Conservation (phyloP, 1,140 invertebrate genomes). For the Drosophila persimilis region DNA sequence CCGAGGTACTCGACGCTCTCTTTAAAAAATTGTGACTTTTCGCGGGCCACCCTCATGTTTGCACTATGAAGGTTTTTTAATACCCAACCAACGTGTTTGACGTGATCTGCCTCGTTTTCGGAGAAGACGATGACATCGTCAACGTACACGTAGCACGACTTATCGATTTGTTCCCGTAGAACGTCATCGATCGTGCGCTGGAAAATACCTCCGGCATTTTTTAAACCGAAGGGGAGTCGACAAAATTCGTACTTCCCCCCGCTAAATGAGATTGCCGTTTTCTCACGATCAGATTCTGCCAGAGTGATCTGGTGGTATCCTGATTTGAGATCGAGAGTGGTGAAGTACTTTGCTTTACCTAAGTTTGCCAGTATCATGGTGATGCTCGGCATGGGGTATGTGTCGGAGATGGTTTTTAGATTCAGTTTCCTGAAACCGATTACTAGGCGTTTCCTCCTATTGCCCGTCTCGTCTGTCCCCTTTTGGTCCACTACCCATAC, state of each 20-base stretch:
- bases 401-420: conserved; percentile 66
- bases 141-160: no score
- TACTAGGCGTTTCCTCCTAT: conserved; percentile 33
- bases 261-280: conserved; percentile 20
- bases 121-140: no score
- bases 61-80: neutral
- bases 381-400: conserved; percentile 85
- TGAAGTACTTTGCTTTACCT: conserved; percentile 23
- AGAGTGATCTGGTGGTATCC: conserved; percentile 82
- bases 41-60: no score
- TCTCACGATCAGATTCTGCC: neutral
- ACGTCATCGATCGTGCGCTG: no score
- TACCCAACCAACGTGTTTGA: neutral
- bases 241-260: conserved; percentile 39
- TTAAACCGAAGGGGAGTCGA: conserved; percentile 81
- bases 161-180: no score
- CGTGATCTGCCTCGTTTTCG: no score
- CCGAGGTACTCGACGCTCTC: no score
- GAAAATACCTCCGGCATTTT: conserved; percentile 60
- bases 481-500: conserved; percentile 60
- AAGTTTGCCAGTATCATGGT: conserved; percentile 38
- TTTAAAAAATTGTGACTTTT: no score
- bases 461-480: conserved; percentile 28
- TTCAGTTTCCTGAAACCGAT: conserved; percentile 80
- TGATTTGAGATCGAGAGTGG: conserved; percentile 47